Evolutionary conservation across 2,113 vertebrate species (phyloP).

Genomic region (Piliocolobus tephrosceles): DNA sequence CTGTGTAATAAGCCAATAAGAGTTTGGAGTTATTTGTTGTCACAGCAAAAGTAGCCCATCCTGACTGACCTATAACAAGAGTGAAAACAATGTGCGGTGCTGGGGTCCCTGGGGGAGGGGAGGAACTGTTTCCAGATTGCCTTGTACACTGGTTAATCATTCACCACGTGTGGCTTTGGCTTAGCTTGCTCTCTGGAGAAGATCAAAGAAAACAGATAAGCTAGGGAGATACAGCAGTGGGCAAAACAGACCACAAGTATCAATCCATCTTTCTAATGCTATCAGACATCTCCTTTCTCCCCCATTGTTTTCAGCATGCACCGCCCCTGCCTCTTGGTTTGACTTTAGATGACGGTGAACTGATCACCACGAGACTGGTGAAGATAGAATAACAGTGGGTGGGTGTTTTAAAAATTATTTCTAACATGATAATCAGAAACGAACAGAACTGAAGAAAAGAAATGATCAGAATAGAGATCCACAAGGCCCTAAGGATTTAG

Average conservation of each 20-base stretch:
- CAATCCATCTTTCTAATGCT: neutral
- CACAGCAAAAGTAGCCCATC: neutral
- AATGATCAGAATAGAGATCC: neutral
- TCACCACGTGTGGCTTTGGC: neutral
- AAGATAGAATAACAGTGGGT: neutral
- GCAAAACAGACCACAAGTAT: neutral
- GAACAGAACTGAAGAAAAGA: neutral
- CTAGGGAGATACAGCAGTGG: neutral
- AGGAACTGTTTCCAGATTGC: neutral
- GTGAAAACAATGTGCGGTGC: accelerated
- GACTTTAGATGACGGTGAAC: neutral
- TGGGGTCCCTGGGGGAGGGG: too few species aligned
- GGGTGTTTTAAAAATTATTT: neutral
- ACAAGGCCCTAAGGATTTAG: neutral
- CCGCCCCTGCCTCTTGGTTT: too few species aligned
- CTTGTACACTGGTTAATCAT: neutral
- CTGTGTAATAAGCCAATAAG: neutral
- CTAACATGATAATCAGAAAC: neutral
- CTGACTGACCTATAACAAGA: too few species aligned
- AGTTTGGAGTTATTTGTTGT: neutral
- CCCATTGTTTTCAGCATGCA: accelerated
- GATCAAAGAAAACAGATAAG: neutral
- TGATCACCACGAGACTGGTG: neutral
- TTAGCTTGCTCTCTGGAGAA: neutral
- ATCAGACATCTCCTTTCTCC: too few species aligned